Base-by-base conservation (phyloP, 2,113 vertebrate species). In the Morone saxatilis region DNA sequence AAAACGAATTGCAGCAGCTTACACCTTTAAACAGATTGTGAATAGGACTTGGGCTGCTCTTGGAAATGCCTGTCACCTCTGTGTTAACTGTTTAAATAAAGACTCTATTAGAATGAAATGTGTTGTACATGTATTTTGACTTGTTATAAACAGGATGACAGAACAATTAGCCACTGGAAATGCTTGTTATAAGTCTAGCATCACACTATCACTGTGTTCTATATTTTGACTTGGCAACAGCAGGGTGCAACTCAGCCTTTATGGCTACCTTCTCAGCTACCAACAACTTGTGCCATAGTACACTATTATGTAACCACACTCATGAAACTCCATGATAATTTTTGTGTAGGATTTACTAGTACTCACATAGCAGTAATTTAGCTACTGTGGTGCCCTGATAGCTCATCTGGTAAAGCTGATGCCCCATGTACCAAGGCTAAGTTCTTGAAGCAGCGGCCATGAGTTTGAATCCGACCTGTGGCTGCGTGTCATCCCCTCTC, bases 51-150 rank as follows among this genome's bases (percentile, higher is more conserved):
- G n/a, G 57, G 31, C 69, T 62, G 48, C 16, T 22, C 10, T 17
- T 70, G 56, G 25, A 76, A 76, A 71, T 16, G 48, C 31, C 61
- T 45, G 65, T 47, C 53, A 61, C 22, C 25, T 70, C 54, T 53
- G 31, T 59, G 11, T 36, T 69, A 19, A 31, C 61, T 11, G 25
- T 75, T 62, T 84, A 51, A 66, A 6, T 38, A 48, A 57, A 71
- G 60, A 47, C 54, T n/a, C 50, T 31, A 31, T 31, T n/a, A 36
- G 17, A 66, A 67, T 78, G 8, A 22, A 51, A 67, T 31, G 31
- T 31, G 3, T 31, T 31, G 31, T 31, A 31, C 31, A 67, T 67
- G 13, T 10, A 63, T 73, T 71, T 60, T 0, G 36, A 59, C 43
- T 54, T 45, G 16, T 36, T 11, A 16, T 14, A 41, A 50, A 25